These are phyloP conservation scores for Lutjanus erythropterus DNA, from an alignment of 2,113 vertebrate genomes.

Conservation along the genomic window DNA sequence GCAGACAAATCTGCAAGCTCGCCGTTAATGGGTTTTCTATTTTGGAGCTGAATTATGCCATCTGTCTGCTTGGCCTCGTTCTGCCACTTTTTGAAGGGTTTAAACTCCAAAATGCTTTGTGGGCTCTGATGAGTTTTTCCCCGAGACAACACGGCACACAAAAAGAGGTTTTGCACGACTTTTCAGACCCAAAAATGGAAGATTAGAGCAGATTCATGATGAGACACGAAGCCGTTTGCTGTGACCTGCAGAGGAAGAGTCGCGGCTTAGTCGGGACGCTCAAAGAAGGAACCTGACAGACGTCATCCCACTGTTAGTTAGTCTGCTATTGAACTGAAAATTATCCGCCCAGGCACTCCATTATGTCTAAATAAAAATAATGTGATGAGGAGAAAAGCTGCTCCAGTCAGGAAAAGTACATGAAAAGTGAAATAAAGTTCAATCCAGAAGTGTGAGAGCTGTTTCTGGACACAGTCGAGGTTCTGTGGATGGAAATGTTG, in stretches of 20 bases:
- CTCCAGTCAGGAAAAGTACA: no score
- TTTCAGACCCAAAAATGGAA: not conserved
- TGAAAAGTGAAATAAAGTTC: no score
- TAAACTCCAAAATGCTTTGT: constrained; percentile 49
- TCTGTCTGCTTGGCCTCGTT: constrained; percentile 66
- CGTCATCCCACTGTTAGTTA: not conserved
- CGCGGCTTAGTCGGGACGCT: no score
- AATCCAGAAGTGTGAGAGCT: no score
- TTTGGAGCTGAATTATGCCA: constrained; percentile 60
- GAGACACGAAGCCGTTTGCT: not conserved
- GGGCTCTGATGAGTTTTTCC: constrained; percentile 40
- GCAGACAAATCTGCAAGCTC: constrained; percentile 52
- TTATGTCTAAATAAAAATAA: not conserved
- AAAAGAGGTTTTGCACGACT: constrained; percentile 1
- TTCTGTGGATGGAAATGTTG: no score
- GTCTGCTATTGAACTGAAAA: not conserved
- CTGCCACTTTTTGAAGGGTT: constrained; percentile 53
- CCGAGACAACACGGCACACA: constrained; percentile 20
- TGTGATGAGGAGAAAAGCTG: no score
- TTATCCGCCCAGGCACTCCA: not conserved
- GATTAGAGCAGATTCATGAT: constrained; percentile 34
- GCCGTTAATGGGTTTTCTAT: constrained; percentile 61
- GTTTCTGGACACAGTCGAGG: no score
- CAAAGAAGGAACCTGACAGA: constrained; percentile 9
- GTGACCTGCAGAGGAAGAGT: not conserved